Evolutionary conservation across 2,113 vertebrate species (phyloP), one percentile per base, ranked within the genome.

Genomic region (Otus sunia): DNA sequence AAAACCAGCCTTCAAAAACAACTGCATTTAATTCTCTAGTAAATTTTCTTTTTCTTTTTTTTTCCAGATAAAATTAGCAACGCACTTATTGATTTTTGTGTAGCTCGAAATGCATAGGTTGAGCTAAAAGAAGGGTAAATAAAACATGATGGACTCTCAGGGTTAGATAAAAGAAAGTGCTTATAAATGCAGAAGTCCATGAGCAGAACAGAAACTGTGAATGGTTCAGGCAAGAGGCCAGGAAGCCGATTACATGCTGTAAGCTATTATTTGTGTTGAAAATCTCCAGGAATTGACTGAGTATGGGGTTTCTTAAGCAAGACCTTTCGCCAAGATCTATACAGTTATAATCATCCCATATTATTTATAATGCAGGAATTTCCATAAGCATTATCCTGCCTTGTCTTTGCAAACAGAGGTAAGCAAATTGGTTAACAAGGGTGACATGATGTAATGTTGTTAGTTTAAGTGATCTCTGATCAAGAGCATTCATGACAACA

Each of bases 91-190:
- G 87, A 94, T 94, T 94, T 92, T 30, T n/a, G 26, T 30, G 26
- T 36, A 85, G 83, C 64, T 92, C 53, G 82, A 95, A 92, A 92
- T 15, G 56, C 60, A 83, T 45, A 91, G 64, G 39, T 59, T 92
- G 60, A 86, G 62, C 80, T 95, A 94, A 95, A 96, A 88, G 84
- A 87, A 90, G 69, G 77, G 85, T 93, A 96, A 94, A 94, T 96
- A 95, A 97, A 97, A 87, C 91, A 94, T 89, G 78, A 92, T 71
- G 78, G 86, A 68, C 53, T 92, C 86, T 56, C 74, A 84, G 87
- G 76, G 56, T 47, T 66, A 68, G 88, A 79, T 67, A 73, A 94
- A 95, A 87, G 81, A 91, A 96, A 94, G n/a, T 83, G 84, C 64
- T 96, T 93, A 58, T 93, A 97, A 93, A 96, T 75, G 89, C 84